Base-by-base conservation (phyloP, 2,113 vertebrate genomes). In the Carassius gibelio region DNA sequence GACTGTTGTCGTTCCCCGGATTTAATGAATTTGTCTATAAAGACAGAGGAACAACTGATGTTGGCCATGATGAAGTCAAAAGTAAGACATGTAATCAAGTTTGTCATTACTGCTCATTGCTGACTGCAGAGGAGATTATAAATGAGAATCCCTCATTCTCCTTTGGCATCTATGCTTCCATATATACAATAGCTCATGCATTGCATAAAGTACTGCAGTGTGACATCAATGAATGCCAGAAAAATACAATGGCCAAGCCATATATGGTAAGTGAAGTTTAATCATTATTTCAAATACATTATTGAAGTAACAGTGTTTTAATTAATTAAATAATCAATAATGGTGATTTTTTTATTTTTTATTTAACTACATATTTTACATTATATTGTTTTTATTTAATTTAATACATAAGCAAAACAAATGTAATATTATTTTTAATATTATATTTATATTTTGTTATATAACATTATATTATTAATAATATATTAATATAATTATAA, bases 121-220 rank as follows among this genome's bases (percentile, higher is more conserved):
- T 94, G 1, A 71, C 42, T 0, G 0, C 75, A 0, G 75, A 86
- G 0, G 89, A 64, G 0, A 82, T 92, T 80, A 42, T 85, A 0
- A 0, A 5, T 72, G 62, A 0, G 34, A 89, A 69, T 6, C 45
- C 3, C 50, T 94, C 1, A 9, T 94, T 87, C 91, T 92, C 62
- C 21, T 96, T 96, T 83, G 91, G 68, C 0, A 89, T 94, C 19
- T 96, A 97, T 83, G 86, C 52, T 55, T 15, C 52, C 15, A 55
- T 55, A 55, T 55, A 55, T 55, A 55, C 52, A 5, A 55, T 55
- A 55, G 52, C 52, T 17, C 52, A 55, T 55, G 52, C 52, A 17
- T 55, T 55, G 19, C 52, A 19, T 19, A 90, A 89, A 11, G 87
- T 92, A 64, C 90, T 97, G 52, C 90, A 92, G 42, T 98, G 97